These are phyloP conservation scores for Lycodopsis pacificus DNA, from an alignment of 2,797 vertebrate genomes.

Conservation along the genomic window DNA sequence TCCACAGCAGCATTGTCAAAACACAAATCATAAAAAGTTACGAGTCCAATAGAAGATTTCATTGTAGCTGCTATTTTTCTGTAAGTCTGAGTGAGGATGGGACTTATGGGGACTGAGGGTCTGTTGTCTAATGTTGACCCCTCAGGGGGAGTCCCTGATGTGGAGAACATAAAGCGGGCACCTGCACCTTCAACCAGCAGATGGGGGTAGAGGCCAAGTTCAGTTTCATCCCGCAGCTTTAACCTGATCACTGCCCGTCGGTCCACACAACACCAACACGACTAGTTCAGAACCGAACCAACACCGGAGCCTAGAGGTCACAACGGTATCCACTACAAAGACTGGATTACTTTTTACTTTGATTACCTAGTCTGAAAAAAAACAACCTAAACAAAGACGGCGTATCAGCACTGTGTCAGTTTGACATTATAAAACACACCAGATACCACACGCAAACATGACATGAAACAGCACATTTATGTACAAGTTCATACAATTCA, in stretches of 20 bases:
- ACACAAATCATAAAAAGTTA: background rate
- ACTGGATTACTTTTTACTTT: background rate
- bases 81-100: background rate
- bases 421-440: conserved; percentile 24
- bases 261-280: conserved; percentile 12
- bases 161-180: conserved; percentile 14
- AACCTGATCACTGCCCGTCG: background rate
- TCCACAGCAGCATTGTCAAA: background rate
- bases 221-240: conserved; percentile 16
- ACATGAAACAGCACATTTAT: conserved; percentile 43
- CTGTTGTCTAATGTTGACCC: conserved; percentile 21
- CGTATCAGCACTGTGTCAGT: background rate
- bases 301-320: background rate
- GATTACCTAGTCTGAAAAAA: conserved; percentile 1
- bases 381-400: background rate
- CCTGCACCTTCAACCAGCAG: conserved; percentile 57
- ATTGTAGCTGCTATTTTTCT: too few species aligned
- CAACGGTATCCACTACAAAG: background rate
- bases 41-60: background rate
- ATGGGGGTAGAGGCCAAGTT: conserved; percentile 52
- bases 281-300: conserved; percentile 1
- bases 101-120: background rate
- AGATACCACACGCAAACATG: conserved; percentile 37
- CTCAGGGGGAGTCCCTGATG: background rate
- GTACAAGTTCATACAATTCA: conserved; percentile 47